Conservation (phyloP, 1,140 invertebrate genomes). For the Papilio aristodemus region DNA sequence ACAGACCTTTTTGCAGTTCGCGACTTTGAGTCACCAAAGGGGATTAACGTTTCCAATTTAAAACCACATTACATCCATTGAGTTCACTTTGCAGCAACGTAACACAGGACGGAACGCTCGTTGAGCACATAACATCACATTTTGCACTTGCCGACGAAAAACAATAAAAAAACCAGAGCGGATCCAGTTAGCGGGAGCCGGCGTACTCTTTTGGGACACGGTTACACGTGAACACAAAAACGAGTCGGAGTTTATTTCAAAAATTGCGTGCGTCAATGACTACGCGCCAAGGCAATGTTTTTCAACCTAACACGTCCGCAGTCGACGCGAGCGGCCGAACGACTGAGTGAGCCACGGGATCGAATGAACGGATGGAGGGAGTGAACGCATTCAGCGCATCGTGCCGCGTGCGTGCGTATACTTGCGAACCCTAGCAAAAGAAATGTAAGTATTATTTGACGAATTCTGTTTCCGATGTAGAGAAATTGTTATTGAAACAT, state of each 20-base stretch:
- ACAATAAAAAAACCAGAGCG: slow-evolving; percentile 56
- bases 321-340: slow-evolving; percentile 55
- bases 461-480: neutral
- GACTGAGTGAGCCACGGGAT: slow-evolving; percentile 57
- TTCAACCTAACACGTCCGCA: slow-evolving; percentile 43
- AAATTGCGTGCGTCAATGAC: slow-evolving; percentile 58
- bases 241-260: slow-evolving; percentile 56
- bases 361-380: slow-evolving; percentile 51
- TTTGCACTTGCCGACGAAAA: slow-evolving; percentile 65
- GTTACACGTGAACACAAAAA: slow-evolving; percentile 54
- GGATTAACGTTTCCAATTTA: slow-evolving; percentile 61
- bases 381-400: slow-evolving; percentile 64
- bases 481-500: slow-evolving; percentile 8
- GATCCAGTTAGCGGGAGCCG: slow-evolving; percentile 57
- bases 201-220: slow-evolving; percentile 46
- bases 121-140: slow-evolving; percentile 74
- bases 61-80: slow-evolving; percentile 66
- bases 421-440: slow-evolving; percentile 40
- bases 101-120: slow-evolving; percentile 65
- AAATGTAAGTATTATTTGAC: neutral
- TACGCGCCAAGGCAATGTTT: slow-evolving; percentile 47
- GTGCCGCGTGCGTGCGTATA: slow-evolving; percentile 49
- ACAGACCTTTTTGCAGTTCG: slow-evolving; percentile 24
- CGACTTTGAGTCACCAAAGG: slow-evolving; percentile 44
- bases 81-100: slow-evolving; percentile 68